Evolutionary conservation across 2,113 vertebrate genomes (phyloP).

Genomic region (Capreolus pygargus): DNA sequence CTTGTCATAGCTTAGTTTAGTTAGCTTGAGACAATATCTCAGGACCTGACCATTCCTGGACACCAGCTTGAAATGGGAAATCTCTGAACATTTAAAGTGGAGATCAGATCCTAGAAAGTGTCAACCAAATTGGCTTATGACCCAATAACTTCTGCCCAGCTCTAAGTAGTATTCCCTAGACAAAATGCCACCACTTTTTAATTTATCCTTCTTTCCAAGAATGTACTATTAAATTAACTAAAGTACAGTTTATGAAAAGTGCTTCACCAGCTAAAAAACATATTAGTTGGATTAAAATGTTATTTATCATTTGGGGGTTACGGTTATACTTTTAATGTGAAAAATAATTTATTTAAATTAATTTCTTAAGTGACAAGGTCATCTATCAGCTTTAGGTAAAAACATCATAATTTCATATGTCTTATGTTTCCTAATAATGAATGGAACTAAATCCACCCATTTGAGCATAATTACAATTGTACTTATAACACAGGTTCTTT

Average conservation of each 20-base stretch:
- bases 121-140: background rate
- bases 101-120: background rate
- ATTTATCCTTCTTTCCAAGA: background rate
- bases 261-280: background rate
- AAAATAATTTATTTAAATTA: constrained; percentile 6
- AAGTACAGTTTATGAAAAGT: background rate
- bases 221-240: background rate
- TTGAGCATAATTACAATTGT: background rate
- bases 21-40: background rate
- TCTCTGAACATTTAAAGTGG: background rate
- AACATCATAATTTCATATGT: background rate
- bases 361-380: background rate
- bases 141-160: background rate
- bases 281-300: constrained; percentile 19
- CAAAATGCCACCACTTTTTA: background rate
- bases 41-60: background rate
- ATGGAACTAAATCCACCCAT: background rate
- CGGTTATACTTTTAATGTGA: constrained; percentile 1
- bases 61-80: background rate
- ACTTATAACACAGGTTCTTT: background rate
- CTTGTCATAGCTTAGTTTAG: background rate
- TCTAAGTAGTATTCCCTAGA: background rate
- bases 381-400: background rate
- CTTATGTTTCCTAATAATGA: background rate
- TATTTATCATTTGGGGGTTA: background rate